Conservation (phyloP, 2,113 vertebrate species). For the Origma solitaria region DNA sequence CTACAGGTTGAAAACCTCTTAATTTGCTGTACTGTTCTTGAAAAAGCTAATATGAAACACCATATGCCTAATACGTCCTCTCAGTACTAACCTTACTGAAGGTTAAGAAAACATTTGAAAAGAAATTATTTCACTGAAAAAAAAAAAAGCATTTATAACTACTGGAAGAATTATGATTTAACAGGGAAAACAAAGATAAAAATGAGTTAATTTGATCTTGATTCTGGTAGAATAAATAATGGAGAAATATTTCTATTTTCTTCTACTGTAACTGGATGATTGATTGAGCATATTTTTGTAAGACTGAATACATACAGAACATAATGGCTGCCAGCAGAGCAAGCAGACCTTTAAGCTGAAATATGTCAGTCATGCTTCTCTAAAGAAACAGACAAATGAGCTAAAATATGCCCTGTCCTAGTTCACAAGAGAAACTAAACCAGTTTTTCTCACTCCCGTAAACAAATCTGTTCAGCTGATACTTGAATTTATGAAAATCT, state of each 20-base stretch:
- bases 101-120: not conserved
- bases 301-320: not conserved
- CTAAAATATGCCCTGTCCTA: not conserved
- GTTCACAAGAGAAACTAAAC: not conserved
- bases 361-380: not conserved
- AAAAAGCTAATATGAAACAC: not conserved
- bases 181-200: not conserved
- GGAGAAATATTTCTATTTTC: not conserved
- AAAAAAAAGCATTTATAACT: fast-evolving
- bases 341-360: not conserved
- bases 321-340: not conserved
- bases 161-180: not conserved
- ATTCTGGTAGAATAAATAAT: not conserved
- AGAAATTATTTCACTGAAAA: not conserved
- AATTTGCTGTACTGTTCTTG: not conserved
- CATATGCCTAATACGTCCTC: fast-evolving
- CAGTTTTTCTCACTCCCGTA: not conserved
- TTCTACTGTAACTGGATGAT: not conserved
- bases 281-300: not conserved
- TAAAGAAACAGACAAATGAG: not conserved
- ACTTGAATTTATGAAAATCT: not conserved
- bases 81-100: not conserved
- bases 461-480: not conserved
- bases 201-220: not conserved
- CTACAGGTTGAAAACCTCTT: not conserved